Evolutionary conservation across 2,888 invertebrate genomes (phyloP).

Genomic region (Drosophila tripunctata): DNA sequence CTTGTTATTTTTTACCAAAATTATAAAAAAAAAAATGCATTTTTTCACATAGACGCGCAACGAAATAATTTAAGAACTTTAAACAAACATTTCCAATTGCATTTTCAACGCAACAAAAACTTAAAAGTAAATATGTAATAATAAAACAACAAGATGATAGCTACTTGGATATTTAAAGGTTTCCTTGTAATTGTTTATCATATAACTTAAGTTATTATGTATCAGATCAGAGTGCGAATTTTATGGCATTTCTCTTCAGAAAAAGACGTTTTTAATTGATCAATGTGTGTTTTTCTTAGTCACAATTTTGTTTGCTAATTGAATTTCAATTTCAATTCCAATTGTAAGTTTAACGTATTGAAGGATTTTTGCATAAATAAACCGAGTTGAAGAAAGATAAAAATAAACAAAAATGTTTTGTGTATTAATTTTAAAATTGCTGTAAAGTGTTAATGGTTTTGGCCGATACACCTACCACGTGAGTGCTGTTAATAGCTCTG

Average conservation of each 20-base stretch:
- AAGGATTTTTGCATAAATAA: constrained; percentile 72
- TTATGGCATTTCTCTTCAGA: constrained; percentile 37
- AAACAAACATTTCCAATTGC: constrained; percentile 61
- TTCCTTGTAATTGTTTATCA: constrained; percentile 53
- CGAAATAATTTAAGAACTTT: constrained; percentile 28
- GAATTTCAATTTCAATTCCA: constrained; percentile 55
- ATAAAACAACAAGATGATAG: constrained; percentile 25
- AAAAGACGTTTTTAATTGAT: constrained; percentile 54
- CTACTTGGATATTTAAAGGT: constrained; percentile 53
- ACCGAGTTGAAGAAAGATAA: constrained; percentile 63
- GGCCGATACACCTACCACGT: too few species aligned
- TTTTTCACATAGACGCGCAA: constrained; percentile 38
- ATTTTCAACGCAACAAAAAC: constrained; percentile 57
- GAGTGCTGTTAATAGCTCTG: too few species aligned
- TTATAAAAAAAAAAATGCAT: constrained; percentile 16
- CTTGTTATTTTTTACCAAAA: constrained; percentile 3
- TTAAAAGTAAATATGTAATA: constrained; percentile 8
- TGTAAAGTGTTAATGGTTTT: not conserved
- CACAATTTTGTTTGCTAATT: constrained; percentile 43
- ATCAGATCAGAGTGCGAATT: constrained; percentile 29
- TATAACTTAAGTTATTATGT: constrained; percentile 46
- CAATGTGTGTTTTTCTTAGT: constrained; percentile 51
- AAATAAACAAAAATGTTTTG: constrained; percentile 7
- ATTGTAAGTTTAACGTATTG: constrained; percentile 65
- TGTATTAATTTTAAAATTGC: not conserved